phyloP scores from a whole-genome alignment of 2,888 invertebrate species.

The Fragum whitleyi region DNA sequence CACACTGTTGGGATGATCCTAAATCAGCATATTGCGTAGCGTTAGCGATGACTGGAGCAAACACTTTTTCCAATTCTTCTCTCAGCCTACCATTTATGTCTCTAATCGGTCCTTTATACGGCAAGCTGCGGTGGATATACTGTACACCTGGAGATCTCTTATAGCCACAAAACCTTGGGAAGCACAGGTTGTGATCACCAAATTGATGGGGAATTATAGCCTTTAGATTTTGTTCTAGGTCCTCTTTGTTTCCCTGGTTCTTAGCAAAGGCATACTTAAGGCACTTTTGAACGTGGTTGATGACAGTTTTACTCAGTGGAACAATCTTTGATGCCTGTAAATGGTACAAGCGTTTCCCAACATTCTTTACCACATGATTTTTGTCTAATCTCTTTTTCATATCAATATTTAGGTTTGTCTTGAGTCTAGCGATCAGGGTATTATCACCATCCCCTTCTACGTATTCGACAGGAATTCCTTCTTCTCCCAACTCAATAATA shows the following conservation, averaged over 20 bases:
- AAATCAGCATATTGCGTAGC: constrained; percentile 30
- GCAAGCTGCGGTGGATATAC: constrained; percentile 47
- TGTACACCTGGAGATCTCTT: constrained; percentile 34
- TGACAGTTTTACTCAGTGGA: constrained; percentile 36
- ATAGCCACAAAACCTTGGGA: constrained; percentile 51
- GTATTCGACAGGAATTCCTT: constrained; percentile 26
- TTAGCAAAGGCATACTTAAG: constrained; percentile 45
- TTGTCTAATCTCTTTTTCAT: too few species aligned
- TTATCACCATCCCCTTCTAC: constrained; percentile 36
- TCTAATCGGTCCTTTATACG: constrained; percentile 43
- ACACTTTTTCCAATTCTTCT: constrained; percentile 28
- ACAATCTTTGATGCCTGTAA: constrained; percentile 24
- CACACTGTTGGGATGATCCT: constrained; percentile 37
- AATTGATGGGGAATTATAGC: constrained; percentile 55
- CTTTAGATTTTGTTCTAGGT: constrained; percentile 35
- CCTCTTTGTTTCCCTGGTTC: constrained; percentile 46
- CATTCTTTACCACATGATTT: constrained; percentile 37
- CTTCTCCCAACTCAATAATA: constrained; percentile 1
- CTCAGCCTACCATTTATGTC: constrained; percentile 25
- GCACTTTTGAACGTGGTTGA: constrained; percentile 43
- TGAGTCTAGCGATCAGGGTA: constrained; percentile 29
- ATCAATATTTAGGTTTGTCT: constrained; percentile 24
- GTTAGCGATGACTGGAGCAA: constrained; percentile 32
- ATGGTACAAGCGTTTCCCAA: constrained; percentile 7
- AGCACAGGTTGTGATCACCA: constrained; percentile 49